phyloP scores from a whole-genome alignment of 1,140 invertebrate species.

The Drosophila pseudoobscura region DNA sequence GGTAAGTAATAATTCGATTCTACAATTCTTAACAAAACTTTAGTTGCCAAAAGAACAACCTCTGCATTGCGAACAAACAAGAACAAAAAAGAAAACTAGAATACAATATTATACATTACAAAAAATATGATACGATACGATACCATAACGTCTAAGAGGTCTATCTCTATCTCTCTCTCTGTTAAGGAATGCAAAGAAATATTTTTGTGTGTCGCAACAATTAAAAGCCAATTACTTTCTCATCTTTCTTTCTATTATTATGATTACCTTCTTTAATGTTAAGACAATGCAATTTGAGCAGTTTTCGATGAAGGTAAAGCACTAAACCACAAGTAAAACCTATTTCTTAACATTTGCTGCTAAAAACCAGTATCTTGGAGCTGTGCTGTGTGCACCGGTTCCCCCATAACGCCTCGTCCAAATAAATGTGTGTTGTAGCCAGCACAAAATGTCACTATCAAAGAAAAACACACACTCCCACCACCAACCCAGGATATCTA shows the following conservation, averaged over 20 bases:
- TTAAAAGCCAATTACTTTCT: conserved; percentile 83
- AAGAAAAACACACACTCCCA: conserved; percentile 18
- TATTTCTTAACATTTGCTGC: conserved; percentile 65
- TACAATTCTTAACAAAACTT: conserved; percentile 46
- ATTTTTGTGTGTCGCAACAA: conserved; percentile 63
- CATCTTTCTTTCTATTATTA: conserved; percentile 83
- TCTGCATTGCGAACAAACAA: conserved; percentile 23
- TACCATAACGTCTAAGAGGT: conserved; percentile 61
- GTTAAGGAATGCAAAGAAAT: conserved; percentile 31
- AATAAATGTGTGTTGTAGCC: conserved; percentile 28
- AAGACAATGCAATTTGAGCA: conserved; percentile 83
- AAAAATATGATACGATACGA: conserved; percentile 16
- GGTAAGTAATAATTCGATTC: conserved; percentile 73
- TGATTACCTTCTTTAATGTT: conserved; percentile 77
- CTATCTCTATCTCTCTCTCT: conserved; percentile 26
- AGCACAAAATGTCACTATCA: conserved; percentile 11
- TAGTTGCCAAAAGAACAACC: conserved; percentile 13
- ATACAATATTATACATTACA: conserved; percentile 20
- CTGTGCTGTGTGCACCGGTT: conserved; percentile 19
- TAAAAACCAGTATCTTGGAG: conserved; percentile 32
- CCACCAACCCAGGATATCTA: neutral
- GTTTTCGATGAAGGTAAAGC: conserved; percentile 83
- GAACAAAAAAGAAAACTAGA: conserved; percentile 14
- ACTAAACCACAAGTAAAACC: conserved; percentile 69
- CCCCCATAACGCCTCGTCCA: conserved; percentile 35